Conservation (phyloP, 2,888 invertebrate species). For the Agonopterix subpropinquella region DNA sequence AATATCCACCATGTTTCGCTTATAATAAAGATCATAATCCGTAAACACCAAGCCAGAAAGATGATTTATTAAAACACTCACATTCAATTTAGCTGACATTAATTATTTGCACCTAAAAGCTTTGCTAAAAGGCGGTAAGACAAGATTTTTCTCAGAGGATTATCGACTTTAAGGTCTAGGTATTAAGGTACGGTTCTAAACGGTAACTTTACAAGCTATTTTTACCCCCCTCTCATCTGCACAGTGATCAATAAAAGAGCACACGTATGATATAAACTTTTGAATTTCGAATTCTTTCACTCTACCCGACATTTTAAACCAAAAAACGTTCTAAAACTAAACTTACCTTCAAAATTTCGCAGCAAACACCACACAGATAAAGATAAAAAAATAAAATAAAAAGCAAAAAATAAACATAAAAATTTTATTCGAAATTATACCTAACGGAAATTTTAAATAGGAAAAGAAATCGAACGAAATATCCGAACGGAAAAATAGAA, state of each 20-base stretch:
- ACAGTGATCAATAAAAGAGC: conserved; percentile 37
- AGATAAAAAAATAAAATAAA: not conserved
- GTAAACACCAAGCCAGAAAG: not conserved
- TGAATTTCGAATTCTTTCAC: not conserved
- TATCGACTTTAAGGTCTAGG: conserved; percentile 18
- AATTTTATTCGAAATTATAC: not conserved
- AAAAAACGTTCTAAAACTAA: not conserved
- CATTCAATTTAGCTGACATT: conserved; percentile 30
- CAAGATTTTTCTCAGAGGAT: conserved; percentile 9
- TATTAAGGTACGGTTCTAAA: conserved; percentile 20
- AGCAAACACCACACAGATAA: not conserved
- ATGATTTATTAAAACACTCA: conserved; percentile 10
- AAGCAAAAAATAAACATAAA: conserved; percentile 1
- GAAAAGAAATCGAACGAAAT: conserved; percentile 16
- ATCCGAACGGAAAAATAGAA: not conserved
- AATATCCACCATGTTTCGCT: not conserved
- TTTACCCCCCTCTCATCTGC: conserved; percentile 37
- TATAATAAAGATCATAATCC: not conserved
- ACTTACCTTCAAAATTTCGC: conserved; percentile 1
- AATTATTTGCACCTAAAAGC: conserved; percentile 25
- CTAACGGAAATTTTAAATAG: not conserved
- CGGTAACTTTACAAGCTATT: conserved; percentile 25
- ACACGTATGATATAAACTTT: not conserved
- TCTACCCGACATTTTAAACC: not conserved
- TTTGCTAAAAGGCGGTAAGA: conserved; percentile 20